Evolutionary conservation across 2,113 vertebrate species (phyloP).

Genomic region (Odocoileus virginianus): DNA sequence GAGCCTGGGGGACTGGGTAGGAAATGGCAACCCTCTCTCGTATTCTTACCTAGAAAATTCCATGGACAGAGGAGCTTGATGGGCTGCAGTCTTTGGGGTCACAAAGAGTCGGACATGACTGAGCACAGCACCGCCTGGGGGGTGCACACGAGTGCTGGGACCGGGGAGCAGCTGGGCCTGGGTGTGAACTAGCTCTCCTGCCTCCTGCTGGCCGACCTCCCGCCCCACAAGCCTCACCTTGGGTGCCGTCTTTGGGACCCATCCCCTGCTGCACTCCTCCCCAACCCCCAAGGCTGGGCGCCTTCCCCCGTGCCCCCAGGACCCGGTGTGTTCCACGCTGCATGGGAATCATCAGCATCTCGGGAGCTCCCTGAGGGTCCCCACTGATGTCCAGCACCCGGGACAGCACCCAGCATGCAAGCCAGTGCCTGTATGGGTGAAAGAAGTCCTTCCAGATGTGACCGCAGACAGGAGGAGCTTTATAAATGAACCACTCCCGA

Average conservation of each 20-base stretch:
- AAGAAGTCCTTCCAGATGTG: neutral
- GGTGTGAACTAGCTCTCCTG: neutral
- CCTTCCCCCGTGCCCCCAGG: neutral
- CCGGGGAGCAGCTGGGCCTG: neutral
- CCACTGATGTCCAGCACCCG: too few relatives aligned
- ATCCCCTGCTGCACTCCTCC: neutral
- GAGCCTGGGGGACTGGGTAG: neutral
- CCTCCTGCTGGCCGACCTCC: neutral
- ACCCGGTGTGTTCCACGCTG: neutral
- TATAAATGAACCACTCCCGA: neutral
- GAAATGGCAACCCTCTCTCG: neutral
- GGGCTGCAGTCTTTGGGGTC: neutral
- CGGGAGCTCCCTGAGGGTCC: neutral
- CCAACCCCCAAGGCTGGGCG: neutral
- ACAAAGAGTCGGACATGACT: neutral
- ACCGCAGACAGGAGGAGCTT: neutral
- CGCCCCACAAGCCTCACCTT: neutral
- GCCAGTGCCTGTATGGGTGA: too few relatives aligned
- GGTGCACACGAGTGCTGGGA: rapidly evolving
- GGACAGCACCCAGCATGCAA: neutral
- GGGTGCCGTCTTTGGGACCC: too few relatives aligned
- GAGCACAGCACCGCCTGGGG: neutral
- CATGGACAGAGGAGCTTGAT: neutral
- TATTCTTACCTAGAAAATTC: neutral
- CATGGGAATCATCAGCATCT: neutral